Evolutionary conservation across 2,888 invertebrate genomes (phyloP).

Genomic region (Drosophila villosipedis): DNA sequence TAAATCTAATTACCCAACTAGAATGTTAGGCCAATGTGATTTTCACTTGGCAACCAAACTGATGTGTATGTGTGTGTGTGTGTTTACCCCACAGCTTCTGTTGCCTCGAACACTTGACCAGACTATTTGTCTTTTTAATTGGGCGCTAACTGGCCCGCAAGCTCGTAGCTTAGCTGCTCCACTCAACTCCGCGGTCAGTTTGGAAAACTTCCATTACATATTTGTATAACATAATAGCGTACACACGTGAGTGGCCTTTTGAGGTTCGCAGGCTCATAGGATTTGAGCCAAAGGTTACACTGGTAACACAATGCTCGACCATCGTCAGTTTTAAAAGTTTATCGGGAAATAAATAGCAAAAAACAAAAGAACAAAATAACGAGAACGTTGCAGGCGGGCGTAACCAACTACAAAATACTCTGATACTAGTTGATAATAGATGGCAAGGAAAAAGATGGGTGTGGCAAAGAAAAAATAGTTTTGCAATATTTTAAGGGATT

Average conservation of each 20-base stretch:
- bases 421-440: not conserved
- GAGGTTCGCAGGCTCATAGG: not conserved
- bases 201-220: constrained; percentile 67
- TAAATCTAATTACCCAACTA: constrained; percentile 69
- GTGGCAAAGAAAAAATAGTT: not conserved
- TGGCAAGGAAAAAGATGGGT: not conserved
- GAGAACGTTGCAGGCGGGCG: not conserved
- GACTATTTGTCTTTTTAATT: constrained; percentile 66
- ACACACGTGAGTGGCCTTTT: constrained; percentile 32
- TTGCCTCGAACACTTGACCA: constrained; percentile 28
- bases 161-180: constrained; percentile 30
- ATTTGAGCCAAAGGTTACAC: not conserved
- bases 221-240: constrained; percentile 74
- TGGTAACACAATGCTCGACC: constrained; percentile 7
- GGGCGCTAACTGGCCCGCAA: constrained; percentile 56
- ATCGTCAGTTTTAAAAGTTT: constrained; percentile 37
- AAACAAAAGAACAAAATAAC: constrained; percentile 1
- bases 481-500: not conserved
- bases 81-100: constrained; percentile 8
- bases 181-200: constrained; percentile 20
- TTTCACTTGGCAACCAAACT: constrained; percentile 5
- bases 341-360: constrained; percentile 2
- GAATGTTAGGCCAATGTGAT: constrained; percentile 43
- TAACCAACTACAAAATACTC: not conserved
- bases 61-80: constrained; percentile 5